Base-by-base conservation (phyloP, 2,888 invertebrate genomes). In the Polyommatus iphigenia region DNA sequence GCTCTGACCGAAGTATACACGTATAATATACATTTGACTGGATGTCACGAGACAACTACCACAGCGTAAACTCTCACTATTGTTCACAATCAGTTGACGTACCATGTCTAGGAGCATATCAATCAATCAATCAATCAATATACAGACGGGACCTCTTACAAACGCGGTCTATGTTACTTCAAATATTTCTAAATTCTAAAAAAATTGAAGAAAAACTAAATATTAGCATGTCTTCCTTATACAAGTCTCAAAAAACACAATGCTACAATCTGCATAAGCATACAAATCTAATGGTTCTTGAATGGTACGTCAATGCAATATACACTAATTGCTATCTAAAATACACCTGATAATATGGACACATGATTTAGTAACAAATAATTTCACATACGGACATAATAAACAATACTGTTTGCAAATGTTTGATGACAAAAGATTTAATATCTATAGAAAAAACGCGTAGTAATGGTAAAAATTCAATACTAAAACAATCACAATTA, bases 21-120 rank as follows among this genome's bases (percentile, higher is more conserved):
- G 62, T 57, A 36, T 57, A 84, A 89, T 89, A 90, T 89, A 91
- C 82, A 90, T 92, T 89, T 93, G 93, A 93, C 93, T 93, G 89
- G 85, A 88, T 90, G 93, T 93, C 93, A 86, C 87, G 89, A 90
- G 86, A 90, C 88, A 85, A 83, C 84, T 84, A 88, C 85, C 82
- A 81, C 79, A 81, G 78, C 79, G 79, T 80, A 81, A 77, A 83
- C 79, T 86, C 83, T 85, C 84, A 89, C 85, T 85, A 85, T 75
- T 41, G 57, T 73, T 75, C 77, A 59, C 59, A 72, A 62, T 24
- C 8, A 80, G 81, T 67, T 36, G 32, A 54, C 36, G 62, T 75
- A 32, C 75, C 76, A 77, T 50, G 76, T 77, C n/a, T 15, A n/a
- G 20, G 73, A 24, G 24, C 67, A 20, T 67, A 15, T 15, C 7